Evolutionary conservation across 2,888 invertebrate species (phyloP).

Genomic region (Eupithecia vulgata): DNA sequence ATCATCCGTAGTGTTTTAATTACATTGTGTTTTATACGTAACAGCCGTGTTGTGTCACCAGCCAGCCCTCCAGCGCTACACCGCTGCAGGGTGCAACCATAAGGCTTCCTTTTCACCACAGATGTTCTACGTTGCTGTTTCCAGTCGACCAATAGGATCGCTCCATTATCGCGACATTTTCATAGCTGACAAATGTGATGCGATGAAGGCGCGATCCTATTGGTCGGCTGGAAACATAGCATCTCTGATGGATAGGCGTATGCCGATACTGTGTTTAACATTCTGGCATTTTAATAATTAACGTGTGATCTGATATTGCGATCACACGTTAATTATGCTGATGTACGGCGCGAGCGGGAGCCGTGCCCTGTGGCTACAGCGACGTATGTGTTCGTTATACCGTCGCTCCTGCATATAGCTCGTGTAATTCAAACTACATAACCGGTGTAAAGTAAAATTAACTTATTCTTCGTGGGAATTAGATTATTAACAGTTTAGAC

Average conservation of each 20-base stretch:
- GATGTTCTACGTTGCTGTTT: too few species aligned
- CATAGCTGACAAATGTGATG: too few species aligned
- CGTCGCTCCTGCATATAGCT: too few species aligned
- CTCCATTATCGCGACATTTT: too few species aligned
- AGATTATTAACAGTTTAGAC: background rate
- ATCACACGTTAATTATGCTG: too few species aligned
- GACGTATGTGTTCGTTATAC: too few species aligned
- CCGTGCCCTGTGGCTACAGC: background rate
- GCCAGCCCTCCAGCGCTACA: background rate
- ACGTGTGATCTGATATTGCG: background rate
- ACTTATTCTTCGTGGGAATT: background rate
- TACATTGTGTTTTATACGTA: background rate
- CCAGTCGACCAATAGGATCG: too few species aligned
- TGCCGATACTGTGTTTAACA: background rate
- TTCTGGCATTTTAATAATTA: background rate
- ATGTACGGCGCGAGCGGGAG: background rate
- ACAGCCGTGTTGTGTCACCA: background rate
- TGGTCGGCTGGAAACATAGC: too few species aligned
- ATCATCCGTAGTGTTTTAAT: background rate
- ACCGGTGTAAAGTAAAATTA: background rate
- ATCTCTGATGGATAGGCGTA: too few species aligned
- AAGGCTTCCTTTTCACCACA: too few species aligned
- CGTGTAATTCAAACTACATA: background rate
- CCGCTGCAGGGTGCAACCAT: too few species aligned
- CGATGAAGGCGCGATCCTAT: too few species aligned